phyloP scores from a whole-genome alignment of 2,797 vertebrate species.

The Coendou prehensilis region DNA sequence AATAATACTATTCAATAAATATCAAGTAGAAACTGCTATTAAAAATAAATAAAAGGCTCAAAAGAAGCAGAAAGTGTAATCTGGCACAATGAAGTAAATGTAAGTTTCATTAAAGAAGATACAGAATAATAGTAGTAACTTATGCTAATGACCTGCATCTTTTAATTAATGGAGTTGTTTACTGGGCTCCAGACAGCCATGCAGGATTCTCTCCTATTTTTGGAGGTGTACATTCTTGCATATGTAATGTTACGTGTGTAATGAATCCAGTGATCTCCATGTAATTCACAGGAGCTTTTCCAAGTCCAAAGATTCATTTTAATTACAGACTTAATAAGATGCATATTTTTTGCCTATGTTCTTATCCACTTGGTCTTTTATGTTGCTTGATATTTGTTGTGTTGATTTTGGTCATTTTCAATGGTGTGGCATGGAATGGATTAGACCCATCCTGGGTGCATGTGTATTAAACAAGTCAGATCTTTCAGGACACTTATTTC shows the following conservation, averaged over 20 bases:
- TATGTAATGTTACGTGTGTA: slow-evolving; percentile 65
- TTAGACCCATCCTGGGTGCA: neutral
- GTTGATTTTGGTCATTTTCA: neutral
- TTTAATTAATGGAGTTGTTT: slow-evolving; percentile 68
- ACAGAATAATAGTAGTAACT: neutral
- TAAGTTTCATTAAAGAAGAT: slow-evolving; percentile 43
- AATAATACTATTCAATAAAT: neutral
- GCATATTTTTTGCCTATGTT: neutral
- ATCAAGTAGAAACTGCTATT: slow-evolving; percentile 29
- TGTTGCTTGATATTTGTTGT: neutral
- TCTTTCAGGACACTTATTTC: slow-evolving; percentile 47
- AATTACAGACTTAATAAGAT: slow-evolving; percentile 55
- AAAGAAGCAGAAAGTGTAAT: slow-evolving; percentile 17
- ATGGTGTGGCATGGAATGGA: neutral
- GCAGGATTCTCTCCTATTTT: slow-evolving; percentile 67
- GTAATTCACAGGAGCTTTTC: slow-evolving; percentile 60
- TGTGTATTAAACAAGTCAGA: slow-evolving; percentile 6
- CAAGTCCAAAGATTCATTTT: slow-evolving; percentile 61
- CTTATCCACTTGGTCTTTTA: neutral
- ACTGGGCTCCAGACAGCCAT: slow-evolving; percentile 69
- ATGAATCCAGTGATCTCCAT: slow-evolving; percentile 43
- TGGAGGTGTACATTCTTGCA: slow-evolving; percentile 75
- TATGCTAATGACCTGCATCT: slow-evolving; percentile 64
- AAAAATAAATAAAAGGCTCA: neutral
- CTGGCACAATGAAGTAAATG: slow-evolving; percentile 6